phyloP scores from a whole-genome alignment of 2,113 vertebrate species.

The Brienomyrus longianalis region DNA sequence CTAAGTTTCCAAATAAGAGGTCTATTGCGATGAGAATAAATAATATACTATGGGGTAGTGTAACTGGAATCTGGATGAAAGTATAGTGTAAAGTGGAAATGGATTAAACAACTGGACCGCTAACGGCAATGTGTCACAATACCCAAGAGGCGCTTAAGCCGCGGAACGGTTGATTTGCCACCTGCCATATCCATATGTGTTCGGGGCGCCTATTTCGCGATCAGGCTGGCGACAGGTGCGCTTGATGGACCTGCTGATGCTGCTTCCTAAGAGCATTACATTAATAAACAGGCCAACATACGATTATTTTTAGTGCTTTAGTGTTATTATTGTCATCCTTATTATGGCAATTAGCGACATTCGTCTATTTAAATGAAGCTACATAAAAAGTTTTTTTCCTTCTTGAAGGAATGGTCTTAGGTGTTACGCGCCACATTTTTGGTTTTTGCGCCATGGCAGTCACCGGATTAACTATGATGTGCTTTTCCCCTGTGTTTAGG shows the following conservation, averaged over 20 bases:
- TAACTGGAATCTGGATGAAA: neutral
- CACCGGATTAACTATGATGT: conserved; percentile 7
- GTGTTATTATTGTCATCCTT: neutral
- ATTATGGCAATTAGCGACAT: neutral
- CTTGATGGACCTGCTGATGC: conserved; percentile 23
- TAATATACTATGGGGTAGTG: neutral
- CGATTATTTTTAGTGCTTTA: neutral
- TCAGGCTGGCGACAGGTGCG: conserved; percentile 37
- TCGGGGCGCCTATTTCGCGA: neutral
- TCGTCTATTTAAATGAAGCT: neutral
- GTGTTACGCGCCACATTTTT: conserved; percentile 10
- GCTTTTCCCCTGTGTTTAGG: neutral
- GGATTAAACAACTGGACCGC: neutral
- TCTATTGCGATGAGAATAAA: neutral
- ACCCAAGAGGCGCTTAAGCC: conserved; percentile 38
- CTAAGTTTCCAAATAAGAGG: neutral
- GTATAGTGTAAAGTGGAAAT: neutral
- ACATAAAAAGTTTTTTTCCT: neutral
- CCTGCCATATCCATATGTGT: conserved; percentile 57
- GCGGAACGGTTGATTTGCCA: conserved; percentile 45
- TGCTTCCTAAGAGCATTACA: neutral
- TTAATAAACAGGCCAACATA: neutral
- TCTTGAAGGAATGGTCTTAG: neutral
- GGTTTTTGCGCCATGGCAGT: conserved; percentile 7
- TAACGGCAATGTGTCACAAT: neutral